phyloP scores from a whole-genome alignment of 1,140 invertebrate species.

The Macrotrachela quadricornifera region DNA sequence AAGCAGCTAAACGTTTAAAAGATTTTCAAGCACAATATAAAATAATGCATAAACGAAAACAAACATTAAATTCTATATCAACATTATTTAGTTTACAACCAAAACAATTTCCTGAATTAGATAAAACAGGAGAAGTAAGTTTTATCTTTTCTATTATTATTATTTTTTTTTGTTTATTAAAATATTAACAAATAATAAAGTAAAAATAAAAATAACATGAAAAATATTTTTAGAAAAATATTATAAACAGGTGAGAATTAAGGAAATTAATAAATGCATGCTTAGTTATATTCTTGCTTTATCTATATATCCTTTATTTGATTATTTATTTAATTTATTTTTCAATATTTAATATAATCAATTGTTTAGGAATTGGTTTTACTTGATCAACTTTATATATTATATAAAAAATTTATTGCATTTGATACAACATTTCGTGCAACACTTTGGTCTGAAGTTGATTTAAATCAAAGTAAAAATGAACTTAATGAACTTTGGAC shows the following conservation, averaged over 20 bases:
- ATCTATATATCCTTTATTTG: no score
- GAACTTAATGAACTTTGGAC: neutral
- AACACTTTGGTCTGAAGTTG: slow-evolving; percentile 28
- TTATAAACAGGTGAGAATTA: no score
- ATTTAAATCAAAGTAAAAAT: neutral
- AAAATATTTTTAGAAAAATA: no score
- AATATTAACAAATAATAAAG: no score
- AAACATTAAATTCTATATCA: slow-evolving; percentile 28
- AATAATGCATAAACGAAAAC: slow-evolving; percentile 22
- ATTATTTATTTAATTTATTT: no score
- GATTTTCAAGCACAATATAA: slow-evolving; percentile 25
- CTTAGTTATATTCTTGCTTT: no score
- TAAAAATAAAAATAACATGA: no score
- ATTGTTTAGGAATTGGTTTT: slow-evolving; percentile 25
- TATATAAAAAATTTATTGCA: slow-evolving; percentile 28
- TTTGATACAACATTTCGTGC: slow-evolving; percentile 27
- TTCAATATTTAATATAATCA: no score
- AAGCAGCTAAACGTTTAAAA: slow-evolving; percentile 22
- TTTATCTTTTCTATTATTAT: neutral
- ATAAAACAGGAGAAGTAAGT: slow-evolving; percentile 26
- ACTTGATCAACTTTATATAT: slow-evolving; percentile 26
- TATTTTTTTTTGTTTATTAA: no score
- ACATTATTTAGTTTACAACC: slow-evolving; percentile 27
- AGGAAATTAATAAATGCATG: no score
- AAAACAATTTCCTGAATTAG: slow-evolving; percentile 28